Evolutionary conservation across 2,888 invertebrate species (phyloP).

Genomic region (Caenorhabditis macrosperma): DNA sequence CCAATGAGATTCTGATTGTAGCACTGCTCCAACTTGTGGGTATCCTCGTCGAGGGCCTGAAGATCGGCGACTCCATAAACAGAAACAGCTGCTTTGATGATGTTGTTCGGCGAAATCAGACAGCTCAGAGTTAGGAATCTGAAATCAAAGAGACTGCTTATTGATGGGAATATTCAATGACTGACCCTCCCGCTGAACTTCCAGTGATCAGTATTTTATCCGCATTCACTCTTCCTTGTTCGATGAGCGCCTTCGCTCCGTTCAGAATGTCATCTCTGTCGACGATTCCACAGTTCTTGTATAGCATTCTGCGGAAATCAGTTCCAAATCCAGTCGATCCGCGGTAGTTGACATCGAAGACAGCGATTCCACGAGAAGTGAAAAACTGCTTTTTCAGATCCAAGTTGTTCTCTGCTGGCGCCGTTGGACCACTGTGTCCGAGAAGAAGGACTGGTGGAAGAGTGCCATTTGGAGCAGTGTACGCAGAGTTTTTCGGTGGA

Average conservation of each 20-base stretch:
- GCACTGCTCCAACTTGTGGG: constrained; percentile 82
- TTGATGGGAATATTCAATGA: background rate
- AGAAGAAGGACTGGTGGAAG: constrained; percentile 81
- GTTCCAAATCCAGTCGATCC: constrained; percentile 82
- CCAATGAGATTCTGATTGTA: constrained; percentile 81
- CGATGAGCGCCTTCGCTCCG: constrained; percentile 80
- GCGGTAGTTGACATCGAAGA: constrained; percentile 82
- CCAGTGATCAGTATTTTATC: constrained; percentile 81
- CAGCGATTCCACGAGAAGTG: constrained; percentile 80
- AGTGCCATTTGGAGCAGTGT: constrained; percentile 72
- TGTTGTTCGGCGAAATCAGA: constrained; percentile 69
- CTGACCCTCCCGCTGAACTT: constrained; percentile 78
- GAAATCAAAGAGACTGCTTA: background rate
- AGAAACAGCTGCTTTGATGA: constrained; percentile 81
- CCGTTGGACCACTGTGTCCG: constrained; percentile 82
- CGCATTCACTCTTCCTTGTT: constrained; percentile 78
- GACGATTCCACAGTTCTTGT: constrained; percentile 80
- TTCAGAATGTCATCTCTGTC: constrained; percentile 81
- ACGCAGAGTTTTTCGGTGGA: constrained; percentile 81
- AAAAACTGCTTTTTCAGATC: constrained; percentile 80
- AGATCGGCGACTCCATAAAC: constrained; percentile 82
- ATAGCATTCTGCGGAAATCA: constrained; percentile 79
- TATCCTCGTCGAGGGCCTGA: constrained; percentile 76
- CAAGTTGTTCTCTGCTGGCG: constrained; percentile 74
- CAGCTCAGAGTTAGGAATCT: constrained; percentile 71